Conservation (phyloP, 2,797 vertebrate species). For the Lagocephalus sceleratus region DNA sequence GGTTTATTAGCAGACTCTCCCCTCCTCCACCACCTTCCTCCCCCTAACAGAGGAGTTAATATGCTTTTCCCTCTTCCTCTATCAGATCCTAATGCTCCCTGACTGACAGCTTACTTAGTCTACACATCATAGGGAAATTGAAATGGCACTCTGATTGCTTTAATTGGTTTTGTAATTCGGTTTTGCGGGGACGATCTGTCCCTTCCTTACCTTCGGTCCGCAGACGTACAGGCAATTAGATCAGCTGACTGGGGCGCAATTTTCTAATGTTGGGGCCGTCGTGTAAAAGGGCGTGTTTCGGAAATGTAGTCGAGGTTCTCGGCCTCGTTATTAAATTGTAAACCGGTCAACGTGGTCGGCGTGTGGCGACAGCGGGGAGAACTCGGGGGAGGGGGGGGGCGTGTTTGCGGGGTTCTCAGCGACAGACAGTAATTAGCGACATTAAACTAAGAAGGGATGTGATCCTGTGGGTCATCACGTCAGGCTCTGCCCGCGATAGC, state of each 20-base stretch:
- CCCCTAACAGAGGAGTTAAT: conserved; percentile 50
- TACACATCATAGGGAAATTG: conserved; percentile 58
- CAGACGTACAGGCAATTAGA: conserved; percentile 45
- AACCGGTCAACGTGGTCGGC: too few species aligned
- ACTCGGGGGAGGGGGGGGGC: too few species aligned
- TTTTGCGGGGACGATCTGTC: conserved; percentile 50
- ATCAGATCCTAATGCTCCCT: conserved; percentile 65
- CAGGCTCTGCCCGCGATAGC: neutral
- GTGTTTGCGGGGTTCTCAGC: too few species aligned
- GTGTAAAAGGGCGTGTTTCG: neutral
- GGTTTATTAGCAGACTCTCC: conserved; percentile 59
- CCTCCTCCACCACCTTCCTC: conserved; percentile 7
- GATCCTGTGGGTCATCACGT: neutral
- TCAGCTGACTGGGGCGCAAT: conserved; percentile 42
- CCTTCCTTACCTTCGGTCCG: conserved; percentile 24
- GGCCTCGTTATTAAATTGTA: neutral
- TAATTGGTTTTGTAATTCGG: conserved; percentile 67
- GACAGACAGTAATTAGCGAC: neutral
- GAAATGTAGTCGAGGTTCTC: neutral
- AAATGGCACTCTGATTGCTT: conserved; percentile 63
- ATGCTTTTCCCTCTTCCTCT: conserved; percentile 35
- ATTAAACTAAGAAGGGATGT: neutral
- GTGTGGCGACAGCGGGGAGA: too few species aligned
- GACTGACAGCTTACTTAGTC: conserved; percentile 58
- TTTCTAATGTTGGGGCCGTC: conserved; percentile 22